Base-by-base conservation (phyloP, 2,888 invertebrate species). In the Taphrorychus bicolor region DNA sequence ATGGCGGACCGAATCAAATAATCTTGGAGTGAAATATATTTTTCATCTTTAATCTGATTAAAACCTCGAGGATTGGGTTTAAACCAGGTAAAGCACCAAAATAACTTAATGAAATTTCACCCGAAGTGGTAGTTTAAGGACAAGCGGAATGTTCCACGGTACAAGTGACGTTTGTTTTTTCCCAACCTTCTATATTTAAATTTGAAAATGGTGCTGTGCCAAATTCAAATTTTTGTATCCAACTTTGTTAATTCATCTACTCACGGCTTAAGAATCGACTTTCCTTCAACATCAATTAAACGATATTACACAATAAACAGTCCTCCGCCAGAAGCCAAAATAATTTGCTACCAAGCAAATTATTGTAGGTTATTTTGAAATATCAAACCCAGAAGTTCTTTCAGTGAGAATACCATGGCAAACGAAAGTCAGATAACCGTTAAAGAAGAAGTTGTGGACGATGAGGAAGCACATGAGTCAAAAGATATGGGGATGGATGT, bases 1-100 rank as follows among this genome's bases (percentile, higher is more conserved):
- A 91, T 91, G 91, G 91, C 91, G 88, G 89, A 69, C 54, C 48
- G 90, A 89, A 89, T 75, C 65, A 74, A 72, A 73, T 70, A 68
- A 78, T 72, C 71, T 72, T 66, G 77, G 81, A 79, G 74, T 69
- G 66, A 65, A 58, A 61, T 58, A 61, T 11, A 54, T 18, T 57
- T 45, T 62, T 59, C 45, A 40, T 16, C 64, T 69, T 66, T 58
- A 61, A 41, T 59, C n/a, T 48, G 57, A 40, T 68, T 54, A 61
- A 66, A 67, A 69, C 42, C 64, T 68, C 54, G 53, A 51, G 61
- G 53, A 21, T 56, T 57, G 73, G 66, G 67, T 69, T 68, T 32
- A 16, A 16, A 41, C 4, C 41, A 56, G 62, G 56, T 58, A 60
- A 64, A 59, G 19, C 7, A 11, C 18, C 7, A 51, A 40, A 57